These are phyloP conservation scores for Rhabdophis nuchalis DNA, from an alignment of 2,797 vertebrate species.

Conservation along the genomic window DNA sequence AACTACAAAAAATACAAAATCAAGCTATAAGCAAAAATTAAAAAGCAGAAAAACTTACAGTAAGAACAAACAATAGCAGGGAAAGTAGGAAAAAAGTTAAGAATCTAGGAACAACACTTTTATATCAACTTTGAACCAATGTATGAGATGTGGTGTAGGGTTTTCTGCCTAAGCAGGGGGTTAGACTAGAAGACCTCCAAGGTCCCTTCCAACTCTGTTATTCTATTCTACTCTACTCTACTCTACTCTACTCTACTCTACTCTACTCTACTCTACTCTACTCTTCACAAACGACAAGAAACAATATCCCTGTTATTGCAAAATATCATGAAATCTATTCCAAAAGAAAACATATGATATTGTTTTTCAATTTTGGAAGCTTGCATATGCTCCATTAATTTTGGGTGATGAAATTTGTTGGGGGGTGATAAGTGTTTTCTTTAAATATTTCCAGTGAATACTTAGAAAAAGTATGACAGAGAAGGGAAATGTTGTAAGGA, in stretches of 20 bases:
- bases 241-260: no score
- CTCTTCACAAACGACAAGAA: not conserved
- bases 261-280: no score
- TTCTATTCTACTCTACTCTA: no score
- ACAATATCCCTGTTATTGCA: not conserved
- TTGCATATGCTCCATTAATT: not conserved
- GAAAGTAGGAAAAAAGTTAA: not conserved
- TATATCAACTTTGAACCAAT: not conserved
- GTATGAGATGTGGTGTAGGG: not conserved
- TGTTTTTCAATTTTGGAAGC: not conserved
- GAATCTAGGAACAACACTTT: not conserved
- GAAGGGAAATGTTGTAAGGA: not conserved
- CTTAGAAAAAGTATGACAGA: not conserved
- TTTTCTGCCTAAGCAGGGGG: no score
- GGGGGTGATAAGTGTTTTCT: not conserved
- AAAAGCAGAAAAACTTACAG: not conserved
- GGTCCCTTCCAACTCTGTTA: no score
- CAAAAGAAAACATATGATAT: not conserved
- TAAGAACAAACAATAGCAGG: not conserved
- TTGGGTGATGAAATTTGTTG: not conserved
- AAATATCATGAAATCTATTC: not conserved
- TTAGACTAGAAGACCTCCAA: no score
- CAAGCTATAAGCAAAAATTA: not conserved
- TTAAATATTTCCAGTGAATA: not conserved
- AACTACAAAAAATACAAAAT: not conserved